Evolutionary conservation across 2,888 invertebrate genomes (phyloP), one percentile per base, ranked within the genome.

Genomic region (Eupelmus urozonus): DNA sequence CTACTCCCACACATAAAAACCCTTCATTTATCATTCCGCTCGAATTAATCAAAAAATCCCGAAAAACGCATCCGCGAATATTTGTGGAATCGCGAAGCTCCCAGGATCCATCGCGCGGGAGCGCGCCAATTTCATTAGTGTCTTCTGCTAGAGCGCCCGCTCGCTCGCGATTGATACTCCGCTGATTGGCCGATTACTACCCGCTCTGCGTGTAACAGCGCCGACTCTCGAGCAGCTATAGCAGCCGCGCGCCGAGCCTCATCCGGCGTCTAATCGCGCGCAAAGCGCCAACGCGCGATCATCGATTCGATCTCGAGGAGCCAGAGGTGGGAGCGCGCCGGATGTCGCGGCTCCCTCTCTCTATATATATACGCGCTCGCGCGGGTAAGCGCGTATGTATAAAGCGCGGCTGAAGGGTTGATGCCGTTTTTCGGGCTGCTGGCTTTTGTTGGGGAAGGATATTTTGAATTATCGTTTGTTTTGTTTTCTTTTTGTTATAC

Each of bases 281-380:
- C 23, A 11, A 5, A 34, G 34, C 27, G 53, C 72, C 40, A 27
- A 25, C 63, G 13, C 63, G 72, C 57, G 75, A 75, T 75, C 67
- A 75, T 75, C 75, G 75, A 75, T 75, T 75, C 67, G 27, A 67
- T 66, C 74, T 66, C 20, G 29, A 55, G 25, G 62, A 62, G 53
- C 27, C 16, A 27, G 13, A n/a, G 29, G 2, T 3, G 55, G 55
- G 42, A 16, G 25, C 3, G 45, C 40, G 66, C 45, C 5, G 34
- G 9, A 34, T 3, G 9, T 5, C 5, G 34, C 9, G 34, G 3
- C 34, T 45, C 13, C 16, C 9, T 45, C 13, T 13, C 45, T 13
- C 45, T 45, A 2, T 4, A 45, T 45, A 45, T 45, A 45, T 16
- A 45, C 13, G 16, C 16, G 45, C 13, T 45, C 16, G 16, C 13